phyloP scores from a whole-genome alignment of 2,113 vertebrate genomes.

The Nerophis ophidion region DNA sequence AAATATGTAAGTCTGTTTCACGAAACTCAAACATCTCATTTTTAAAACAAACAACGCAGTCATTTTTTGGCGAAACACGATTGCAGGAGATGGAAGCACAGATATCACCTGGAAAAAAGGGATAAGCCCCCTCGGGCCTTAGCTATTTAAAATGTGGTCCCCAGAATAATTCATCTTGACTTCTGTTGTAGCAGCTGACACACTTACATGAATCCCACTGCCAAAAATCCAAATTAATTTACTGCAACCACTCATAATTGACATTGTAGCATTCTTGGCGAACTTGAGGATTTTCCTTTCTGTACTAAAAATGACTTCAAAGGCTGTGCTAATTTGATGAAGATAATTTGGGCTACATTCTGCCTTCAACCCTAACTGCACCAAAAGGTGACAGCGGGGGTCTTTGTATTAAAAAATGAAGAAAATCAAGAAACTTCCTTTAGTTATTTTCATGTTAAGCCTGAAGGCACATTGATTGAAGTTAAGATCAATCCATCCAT shows the following conservation, averaged over 20 bases:
- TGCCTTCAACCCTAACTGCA: constrained; percentile 4
- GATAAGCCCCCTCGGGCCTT: no score
- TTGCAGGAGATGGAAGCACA: no score
- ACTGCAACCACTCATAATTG: constrained; percentile 11
- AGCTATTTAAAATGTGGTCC: no score
- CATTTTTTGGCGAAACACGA: no score
- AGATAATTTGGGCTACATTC: constrained; percentile 28
- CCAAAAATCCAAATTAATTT: constrained; percentile 29
- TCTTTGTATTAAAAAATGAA: constrained; percentile 16
- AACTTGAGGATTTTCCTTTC: neutral
- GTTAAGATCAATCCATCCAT: neutral
- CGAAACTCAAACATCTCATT: no score
- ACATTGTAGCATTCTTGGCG: neutral
- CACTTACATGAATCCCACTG: constrained; percentile 17
- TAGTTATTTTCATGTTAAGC: constrained; percentile 15
- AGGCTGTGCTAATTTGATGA: constrained; percentile 28
- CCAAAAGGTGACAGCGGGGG: constrained; percentile 31
- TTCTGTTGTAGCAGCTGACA: neutral
- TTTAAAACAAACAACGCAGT: no score
- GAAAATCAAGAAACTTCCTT: neutral
- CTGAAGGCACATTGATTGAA: neutral
- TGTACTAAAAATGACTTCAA: constrained; percentile 7
- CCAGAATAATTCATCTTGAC: no score
- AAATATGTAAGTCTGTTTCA: no score
- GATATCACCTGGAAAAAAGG: no score